Evolutionary conservation across 2,113 vertebrate genomes (phyloP).

Genomic region (Misgurnus mizolepis): DNA sequence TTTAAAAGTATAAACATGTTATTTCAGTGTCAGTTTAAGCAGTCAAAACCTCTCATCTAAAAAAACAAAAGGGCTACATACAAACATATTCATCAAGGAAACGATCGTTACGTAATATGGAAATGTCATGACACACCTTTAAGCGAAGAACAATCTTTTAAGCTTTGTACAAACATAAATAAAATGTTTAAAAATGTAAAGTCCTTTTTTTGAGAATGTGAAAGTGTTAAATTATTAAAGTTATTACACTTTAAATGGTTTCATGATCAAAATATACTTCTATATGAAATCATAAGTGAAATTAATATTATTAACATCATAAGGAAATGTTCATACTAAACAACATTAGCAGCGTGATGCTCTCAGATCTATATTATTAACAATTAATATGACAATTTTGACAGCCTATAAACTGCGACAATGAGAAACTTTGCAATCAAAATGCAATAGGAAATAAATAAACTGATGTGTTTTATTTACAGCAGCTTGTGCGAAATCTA

Average conservation of each 20-base stretch:
- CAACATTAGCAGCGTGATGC: background rate
- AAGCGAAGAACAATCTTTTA: background rate
- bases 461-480: background rate
- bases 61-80: conserved; percentile 11
- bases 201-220: conserved; percentile 32
- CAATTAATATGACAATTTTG: background rate
- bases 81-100: conserved; percentile 8
- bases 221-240: conserved; percentile 42
- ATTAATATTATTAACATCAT: background rate
- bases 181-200: conserved; percentile 43
- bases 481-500: conserved; percentile 2
- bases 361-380: background rate
- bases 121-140: background rate
- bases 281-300: background rate
- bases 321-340: background rate
- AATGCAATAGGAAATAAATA: conserved; percentile 17
- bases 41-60: background rate
- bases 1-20: background rate
- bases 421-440: background rate
- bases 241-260: background rate
- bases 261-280: background rate
- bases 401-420: conserved; percentile 1
- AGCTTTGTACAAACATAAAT: conserved; percentile 32
- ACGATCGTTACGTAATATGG: background rate
- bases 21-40: background rate